Conservation (phyloP, 30 jellyfish, hydroid and myxozoan species). For the Hydra vulgaris region DNA sequence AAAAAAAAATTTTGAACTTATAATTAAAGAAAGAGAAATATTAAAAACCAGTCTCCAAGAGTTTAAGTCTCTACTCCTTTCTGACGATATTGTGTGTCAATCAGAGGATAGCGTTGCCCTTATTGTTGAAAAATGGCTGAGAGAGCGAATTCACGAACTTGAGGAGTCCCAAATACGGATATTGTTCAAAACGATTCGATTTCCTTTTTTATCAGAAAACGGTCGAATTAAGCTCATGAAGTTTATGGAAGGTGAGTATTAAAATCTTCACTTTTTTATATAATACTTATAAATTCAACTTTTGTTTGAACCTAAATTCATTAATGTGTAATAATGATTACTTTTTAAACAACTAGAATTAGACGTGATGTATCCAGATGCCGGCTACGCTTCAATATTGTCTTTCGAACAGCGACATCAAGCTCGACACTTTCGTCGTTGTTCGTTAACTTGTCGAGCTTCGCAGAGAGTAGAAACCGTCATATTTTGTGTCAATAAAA, state of each 20-base stretch:
- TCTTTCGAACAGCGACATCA: constrained; percentile 7
- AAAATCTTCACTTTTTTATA: no score
- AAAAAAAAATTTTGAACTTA: constrained; percentile 4
- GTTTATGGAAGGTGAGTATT: constrained; percentile 11
- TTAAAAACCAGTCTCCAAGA: not conserved
- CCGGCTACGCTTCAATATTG: not conserved
- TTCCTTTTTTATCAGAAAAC: constrained; percentile 5
- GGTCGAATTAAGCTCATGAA: not conserved
- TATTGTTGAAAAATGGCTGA: constrained; percentile 11
- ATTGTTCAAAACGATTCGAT: constrained; percentile 7
- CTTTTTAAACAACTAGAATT: not conserved
- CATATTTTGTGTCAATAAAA: constrained; percentile 2
- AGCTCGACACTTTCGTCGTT: constrained; percentile 5
- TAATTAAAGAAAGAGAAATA: constrained; percentile 6
- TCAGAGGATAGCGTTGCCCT: constrained; percentile 21
- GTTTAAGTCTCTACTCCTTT: constrained; percentile 7
- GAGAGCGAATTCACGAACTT: constrained; percentile 6
- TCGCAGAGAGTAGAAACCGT: constrained; percentile 18
- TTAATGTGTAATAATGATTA: no score
- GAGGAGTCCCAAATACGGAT: not conserved
- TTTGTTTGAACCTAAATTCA: not conserved
- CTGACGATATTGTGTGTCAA: constrained; percentile 22
- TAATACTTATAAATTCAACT: no score
- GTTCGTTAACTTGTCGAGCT: constrained; percentile 6
- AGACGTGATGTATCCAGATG: not conserved